A percentile compares a stretch with the other conserved stretches of the same genome.
Conservation (phyloP, 2,888 invertebrate species). For the Phytoseiulus persimilis region DNA sequence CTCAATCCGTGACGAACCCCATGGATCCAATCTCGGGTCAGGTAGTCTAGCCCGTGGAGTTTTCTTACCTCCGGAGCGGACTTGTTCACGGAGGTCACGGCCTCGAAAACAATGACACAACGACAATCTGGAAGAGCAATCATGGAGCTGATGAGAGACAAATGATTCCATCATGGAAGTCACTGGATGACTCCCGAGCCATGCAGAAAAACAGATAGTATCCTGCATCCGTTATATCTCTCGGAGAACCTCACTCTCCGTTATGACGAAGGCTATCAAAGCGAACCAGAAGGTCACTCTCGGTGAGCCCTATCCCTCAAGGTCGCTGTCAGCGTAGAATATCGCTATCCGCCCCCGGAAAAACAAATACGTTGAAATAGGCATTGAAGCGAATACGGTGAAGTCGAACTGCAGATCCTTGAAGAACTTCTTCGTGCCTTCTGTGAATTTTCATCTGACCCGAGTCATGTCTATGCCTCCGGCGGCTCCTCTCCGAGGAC, state of each 20-base stretch:
- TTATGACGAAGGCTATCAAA: neutral
- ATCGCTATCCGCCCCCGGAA: neutral
- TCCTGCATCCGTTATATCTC: too few species aligned
- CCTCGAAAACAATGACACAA: neutral
- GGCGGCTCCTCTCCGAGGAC: too few species aligned
- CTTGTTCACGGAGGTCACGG: neutral
- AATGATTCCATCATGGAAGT: too few species aligned
- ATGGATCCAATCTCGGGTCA: too few species aligned
- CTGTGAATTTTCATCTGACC: neutral
- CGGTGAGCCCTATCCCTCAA: neutral
- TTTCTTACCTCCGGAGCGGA: neutral
- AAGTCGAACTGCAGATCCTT: conserved; percentile 15
- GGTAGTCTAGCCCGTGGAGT: too few species aligned
- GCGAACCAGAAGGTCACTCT: neutral
- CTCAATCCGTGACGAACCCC: too few species aligned
- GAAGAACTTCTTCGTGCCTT: neutral
- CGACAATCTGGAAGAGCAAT: neutral
- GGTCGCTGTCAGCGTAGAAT: neutral
- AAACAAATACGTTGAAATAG: neutral
- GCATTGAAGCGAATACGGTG: neutral
- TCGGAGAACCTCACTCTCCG: neutral
- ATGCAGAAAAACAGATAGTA: too few species aligned
- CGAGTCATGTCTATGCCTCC: too few species aligned
- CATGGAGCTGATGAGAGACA: too few species aligned
- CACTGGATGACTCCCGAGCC: too few species aligned